Base-by-base conservation (phyloP, 2,113 vertebrate genomes). In the Crotophaga sulcirostris region DNA sequence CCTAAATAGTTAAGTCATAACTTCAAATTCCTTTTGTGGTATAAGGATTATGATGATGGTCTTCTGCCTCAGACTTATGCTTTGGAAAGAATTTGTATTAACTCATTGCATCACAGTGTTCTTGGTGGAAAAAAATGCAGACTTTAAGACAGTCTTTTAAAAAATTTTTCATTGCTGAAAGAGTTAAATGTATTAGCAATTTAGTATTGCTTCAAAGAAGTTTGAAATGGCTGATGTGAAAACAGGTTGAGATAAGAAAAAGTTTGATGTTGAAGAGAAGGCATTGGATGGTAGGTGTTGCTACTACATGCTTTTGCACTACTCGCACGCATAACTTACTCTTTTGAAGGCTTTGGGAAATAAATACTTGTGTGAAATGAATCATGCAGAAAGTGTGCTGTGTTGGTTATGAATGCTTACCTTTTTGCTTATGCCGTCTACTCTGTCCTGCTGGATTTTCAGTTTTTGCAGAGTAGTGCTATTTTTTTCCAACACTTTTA, bases 161-260 rank as follows among this genome's bases (percentile, higher is more conserved):
- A 47, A 45, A 51, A 66, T 24, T 0, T 1, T 2, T 60, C 0
- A 6, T n/a, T 83, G 93, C 72, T 67, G 7, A 17, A 60, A 62
- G 3, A n/a, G 36, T 19, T 51, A 5, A 7, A 3, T 54, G 5
- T 45, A 9, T 52, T 78, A 42, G 8, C 34, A 67, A 58, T n/a
- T 38, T 78, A 47, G 8, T 58, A 19, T 52, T 78, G 11, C n/a
- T 89, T 81, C 44, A 31, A 6, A 68, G 28, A 44, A 72, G 38
- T 52, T 87, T 51, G 34, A 28, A 55, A n/a, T 23, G 4, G 9
- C 34, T 69, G 36, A 7, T 77, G 15, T 6, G 69, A 34, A 56
- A 68, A 24, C 26, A 87, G 44, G 11, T 49, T 47, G n/a, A 34
- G 31, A 6, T n/a, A 55, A 40, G 64, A 38, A 40, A 3, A 29